phyloP scores from a whole-genome alignment of 2,797 vertebrate species.

The Paedocypris micromegethes region DNA sequence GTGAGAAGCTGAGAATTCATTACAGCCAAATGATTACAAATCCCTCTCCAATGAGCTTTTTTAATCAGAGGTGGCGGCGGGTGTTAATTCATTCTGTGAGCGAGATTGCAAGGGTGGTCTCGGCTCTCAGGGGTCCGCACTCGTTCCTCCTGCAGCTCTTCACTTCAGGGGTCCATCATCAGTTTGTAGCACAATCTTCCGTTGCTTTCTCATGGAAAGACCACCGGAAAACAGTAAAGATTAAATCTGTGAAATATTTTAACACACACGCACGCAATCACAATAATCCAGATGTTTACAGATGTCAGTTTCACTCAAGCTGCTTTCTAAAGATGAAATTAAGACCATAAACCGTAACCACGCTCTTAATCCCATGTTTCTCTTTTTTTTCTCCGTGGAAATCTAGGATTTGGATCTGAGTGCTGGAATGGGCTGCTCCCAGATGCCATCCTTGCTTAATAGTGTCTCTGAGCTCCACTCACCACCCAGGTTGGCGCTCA shows the following conservation, averaged over 20 bases:
- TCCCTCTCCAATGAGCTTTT: constrained; percentile 55
- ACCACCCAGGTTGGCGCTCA: constrained; percentile 46
- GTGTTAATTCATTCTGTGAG: constrained; percentile 61
- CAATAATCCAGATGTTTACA: constrained; percentile 12
- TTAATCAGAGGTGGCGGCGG: constrained; percentile 59
- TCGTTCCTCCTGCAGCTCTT: constrained; percentile 32
- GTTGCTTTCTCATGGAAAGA: constrained; percentile 44
- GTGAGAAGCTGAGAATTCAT: constrained; percentile 58
- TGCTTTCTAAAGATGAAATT: constrained; percentile 30
- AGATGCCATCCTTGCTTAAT: constrained; percentile 38
- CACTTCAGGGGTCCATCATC: constrained; percentile 18
- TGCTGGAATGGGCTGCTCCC: constrained; percentile 46
- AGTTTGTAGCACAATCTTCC: no score
- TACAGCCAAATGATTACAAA: constrained; percentile 61
- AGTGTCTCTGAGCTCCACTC: constrained; percentile 30
- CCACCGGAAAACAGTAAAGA: constrained; percentile 34
- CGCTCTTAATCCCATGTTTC: neutral
- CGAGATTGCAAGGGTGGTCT: constrained; percentile 46
- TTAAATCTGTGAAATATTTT: no score
- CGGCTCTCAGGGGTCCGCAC: constrained; percentile 61
- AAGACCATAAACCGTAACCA: constrained; percentile 15
- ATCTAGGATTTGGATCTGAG: constrained; percentile 35
- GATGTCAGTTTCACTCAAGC: constrained; percentile 33
- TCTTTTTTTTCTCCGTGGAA: constrained; percentile 16
- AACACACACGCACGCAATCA: constrained; percentile 1